A percentile compares a stretch with the other conserved stretches of the same genome.
Evolutionary conservation across 2,888 invertebrate genomes (phyloP).

Genomic region (Tromatobia lineatoria): DNA sequence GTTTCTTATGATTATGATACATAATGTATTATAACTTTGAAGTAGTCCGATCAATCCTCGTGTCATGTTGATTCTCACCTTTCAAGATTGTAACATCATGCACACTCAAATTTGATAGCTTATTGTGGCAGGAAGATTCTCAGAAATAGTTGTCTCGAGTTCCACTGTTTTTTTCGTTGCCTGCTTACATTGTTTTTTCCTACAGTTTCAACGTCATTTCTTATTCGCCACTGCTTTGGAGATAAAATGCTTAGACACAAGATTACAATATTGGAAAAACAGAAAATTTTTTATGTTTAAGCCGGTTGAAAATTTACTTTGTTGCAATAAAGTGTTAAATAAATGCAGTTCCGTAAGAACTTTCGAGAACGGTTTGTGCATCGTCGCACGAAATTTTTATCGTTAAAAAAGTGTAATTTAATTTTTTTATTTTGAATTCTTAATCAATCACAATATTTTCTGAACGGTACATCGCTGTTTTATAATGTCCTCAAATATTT

Average conservation of each 20-base stretch:
- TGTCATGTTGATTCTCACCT: conserved; percentile 36
- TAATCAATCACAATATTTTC: no score
- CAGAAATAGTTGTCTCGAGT: background rate
- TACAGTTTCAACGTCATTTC: background rate
- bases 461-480: no score
- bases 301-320: no score
- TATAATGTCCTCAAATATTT: no score
- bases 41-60: conserved; percentile 32
- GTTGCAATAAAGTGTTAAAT: no score
- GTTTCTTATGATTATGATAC: background rate
- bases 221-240: background rate
- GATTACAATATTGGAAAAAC: background rate
- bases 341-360: no score
- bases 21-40: conserved; percentile 4
- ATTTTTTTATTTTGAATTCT: no score
- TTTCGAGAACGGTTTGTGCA: no score
- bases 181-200: background rate
- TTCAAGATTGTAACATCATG: background rate
- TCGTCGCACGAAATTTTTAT: no score
- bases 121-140: conserved; percentile 10
- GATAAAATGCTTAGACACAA: background rate
- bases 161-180: background rate
- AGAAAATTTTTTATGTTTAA: background rate
- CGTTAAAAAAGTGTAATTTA: no score
- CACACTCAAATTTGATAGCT: conserved; percentile 20